Percentiles rank a stretch among this genome's conserved stretches.
Conservation (phyloP, 2,113 vertebrate species). For the Poeciliopsis turrubarensis region DNA sequence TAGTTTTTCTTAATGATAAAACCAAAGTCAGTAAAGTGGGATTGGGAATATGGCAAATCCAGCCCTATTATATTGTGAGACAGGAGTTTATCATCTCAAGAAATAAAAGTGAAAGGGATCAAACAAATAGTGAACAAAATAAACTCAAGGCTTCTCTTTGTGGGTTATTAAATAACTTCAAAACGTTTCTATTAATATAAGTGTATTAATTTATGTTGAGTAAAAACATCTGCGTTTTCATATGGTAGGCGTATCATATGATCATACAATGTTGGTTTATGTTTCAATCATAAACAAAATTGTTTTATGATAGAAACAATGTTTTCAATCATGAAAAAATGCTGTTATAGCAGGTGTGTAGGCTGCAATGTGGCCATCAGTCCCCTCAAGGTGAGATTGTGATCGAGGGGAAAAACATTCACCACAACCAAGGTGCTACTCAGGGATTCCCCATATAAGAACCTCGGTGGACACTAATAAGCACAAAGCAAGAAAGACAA, state of each 20-base stretch:
- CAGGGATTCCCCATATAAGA: not conserved
- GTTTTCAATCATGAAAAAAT: not conserved
- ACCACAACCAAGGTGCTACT: not conserved
- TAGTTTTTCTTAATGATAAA: not conserved
- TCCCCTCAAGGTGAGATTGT: not conserved
- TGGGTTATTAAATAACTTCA: not conserved
- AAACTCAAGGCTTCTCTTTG: not conserved
- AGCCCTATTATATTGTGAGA: not conserved
- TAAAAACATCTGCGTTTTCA: not conserved
- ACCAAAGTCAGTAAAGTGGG: not conserved
- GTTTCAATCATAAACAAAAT: not conserved
- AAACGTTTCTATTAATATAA: too few species aligned
- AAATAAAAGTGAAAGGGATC: not conserved
- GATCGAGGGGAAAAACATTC: not conserved
- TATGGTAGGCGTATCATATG: not conserved
- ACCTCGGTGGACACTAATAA: not conserved
- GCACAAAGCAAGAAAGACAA: not conserved
- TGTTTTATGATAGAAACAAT: too few species aligned
- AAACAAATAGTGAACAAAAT: not conserved
- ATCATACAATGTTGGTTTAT: not conserved
- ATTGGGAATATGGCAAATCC: not conserved
- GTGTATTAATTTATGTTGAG: not conserved
- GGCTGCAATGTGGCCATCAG: not conserved
- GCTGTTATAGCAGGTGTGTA: not conserved
- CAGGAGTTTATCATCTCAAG: not conserved